phyloP scores from a whole-genome alignment of 2,888 invertebrate species.

The Sarcophaga caerulescens region DNA sequence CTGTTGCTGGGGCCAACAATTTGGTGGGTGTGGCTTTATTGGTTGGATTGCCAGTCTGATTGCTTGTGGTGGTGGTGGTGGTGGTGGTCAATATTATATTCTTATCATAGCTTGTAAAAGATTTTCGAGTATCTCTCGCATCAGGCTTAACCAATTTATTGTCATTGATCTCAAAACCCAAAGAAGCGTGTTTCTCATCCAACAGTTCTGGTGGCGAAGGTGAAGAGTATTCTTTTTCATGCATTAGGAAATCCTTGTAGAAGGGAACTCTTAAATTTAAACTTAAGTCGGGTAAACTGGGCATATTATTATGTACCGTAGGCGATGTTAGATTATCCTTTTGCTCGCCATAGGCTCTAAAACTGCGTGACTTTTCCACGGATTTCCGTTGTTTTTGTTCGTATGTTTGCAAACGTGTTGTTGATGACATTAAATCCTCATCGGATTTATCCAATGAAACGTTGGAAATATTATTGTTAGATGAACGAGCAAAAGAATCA shows the following conservation, averaged over 20 bases:
- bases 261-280: conserved; percentile 75
- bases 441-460: conserved; percentile 74
- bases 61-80: conserved; percentile 46
- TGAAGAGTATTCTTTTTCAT: conserved; percentile 54
- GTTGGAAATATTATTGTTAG: conserved; percentile 73
- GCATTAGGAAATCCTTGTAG: conserved; percentile 70
- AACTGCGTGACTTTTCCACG: conserved; percentile 88
- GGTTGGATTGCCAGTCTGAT: neutral
- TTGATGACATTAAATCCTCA: conserved; percentile 20
- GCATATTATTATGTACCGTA: conserved; percentile 76
- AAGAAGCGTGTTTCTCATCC: conserved; percentile 73
- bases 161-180: conserved; percentile 80
- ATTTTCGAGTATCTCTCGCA: conserved; percentile 27
- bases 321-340: conserved; percentile 68
- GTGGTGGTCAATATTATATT: conserved; percentile 72
- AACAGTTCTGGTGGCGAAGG: conserved; percentile 60
- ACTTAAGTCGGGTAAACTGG: conserved; percentile 79
- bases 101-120: conserved; percentile 70
- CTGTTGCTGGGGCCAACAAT: conserved; percentile 37
- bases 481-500: conserved; percentile 76
- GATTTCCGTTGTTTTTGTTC: conserved; percentile 82
- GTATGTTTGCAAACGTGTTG: conserved; percentile 69
- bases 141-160: conserved; percentile 75
- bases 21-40: conserved; percentile 57
- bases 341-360: conserved; percentile 83